These are phyloP conservation scores for Nemopilema nomurai DNA, from an alignment of 30 jellyfish, hydroid and myxozoan species.

Conservation along the genomic window DNA sequence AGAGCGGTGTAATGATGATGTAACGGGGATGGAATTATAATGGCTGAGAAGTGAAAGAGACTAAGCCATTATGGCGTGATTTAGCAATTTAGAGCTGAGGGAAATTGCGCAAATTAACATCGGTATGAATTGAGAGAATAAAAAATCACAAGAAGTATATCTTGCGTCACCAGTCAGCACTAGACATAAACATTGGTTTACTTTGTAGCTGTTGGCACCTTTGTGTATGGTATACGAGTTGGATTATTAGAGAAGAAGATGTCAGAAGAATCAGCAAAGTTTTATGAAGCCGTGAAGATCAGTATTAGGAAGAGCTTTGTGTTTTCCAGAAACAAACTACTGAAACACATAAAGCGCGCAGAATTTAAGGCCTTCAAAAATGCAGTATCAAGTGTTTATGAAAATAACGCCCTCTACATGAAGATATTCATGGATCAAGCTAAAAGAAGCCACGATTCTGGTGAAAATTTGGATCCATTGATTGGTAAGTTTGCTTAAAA, in stretches of 20 bases:
- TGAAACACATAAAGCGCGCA: neutral
- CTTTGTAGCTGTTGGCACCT: conserved; percentile 24
- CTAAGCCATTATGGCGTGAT: too few relatives aligned
- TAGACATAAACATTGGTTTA: neutral
- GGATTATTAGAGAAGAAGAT: conserved; percentile 7
- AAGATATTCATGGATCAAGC: neutral
- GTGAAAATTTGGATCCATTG: neutral
- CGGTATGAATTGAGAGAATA: neutral
- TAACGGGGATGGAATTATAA: too few relatives aligned
- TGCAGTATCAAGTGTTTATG: neutral
- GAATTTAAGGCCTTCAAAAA: neutral
- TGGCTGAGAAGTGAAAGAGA: too few relatives aligned
- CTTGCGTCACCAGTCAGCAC: too few relatives aligned
- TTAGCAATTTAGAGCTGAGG: too few relatives aligned
- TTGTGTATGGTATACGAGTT: conserved; percentile 24
- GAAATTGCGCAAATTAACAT: too few relatives aligned
- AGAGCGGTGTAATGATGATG: too few relatives aligned
- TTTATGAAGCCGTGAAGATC: conserved; percentile 10
- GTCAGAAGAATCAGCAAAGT: neutral
- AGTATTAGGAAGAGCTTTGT: neutral
- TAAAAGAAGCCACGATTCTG: neutral
- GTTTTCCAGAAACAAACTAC: neutral
- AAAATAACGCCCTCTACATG: neutral
- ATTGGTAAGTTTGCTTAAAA: too few relatives aligned
- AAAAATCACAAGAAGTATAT: too few relatives aligned